Conservation (phyloP, 2,113 vertebrate genomes). For the Gracilinanus agilis region DNA sequence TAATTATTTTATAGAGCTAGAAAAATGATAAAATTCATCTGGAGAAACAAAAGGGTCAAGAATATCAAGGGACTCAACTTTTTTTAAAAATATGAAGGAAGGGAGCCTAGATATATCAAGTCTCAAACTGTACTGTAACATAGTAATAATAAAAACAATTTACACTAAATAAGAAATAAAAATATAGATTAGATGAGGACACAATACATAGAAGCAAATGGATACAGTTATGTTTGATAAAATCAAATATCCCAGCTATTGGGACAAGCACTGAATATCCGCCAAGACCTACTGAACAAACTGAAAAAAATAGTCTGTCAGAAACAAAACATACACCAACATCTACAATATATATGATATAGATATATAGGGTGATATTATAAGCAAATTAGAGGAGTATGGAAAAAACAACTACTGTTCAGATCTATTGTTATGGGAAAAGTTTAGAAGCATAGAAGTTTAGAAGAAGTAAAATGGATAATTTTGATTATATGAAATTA, state of each 20-base stretch:
- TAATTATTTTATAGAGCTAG: too few species aligned
- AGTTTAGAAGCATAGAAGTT: background rate
- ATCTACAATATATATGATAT: background rate
- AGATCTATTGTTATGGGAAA: background rate
- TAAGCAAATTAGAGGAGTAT: background rate
- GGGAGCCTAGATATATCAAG: accelerated
- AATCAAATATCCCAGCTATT: background rate
- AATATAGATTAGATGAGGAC: background rate
- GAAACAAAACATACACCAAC: background rate
- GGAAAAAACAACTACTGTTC: background rate
- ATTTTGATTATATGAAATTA: too few species aligned
- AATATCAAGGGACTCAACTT: background rate
- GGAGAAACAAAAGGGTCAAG: background rate
- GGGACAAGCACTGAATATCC: background rate
- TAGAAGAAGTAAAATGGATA: too few species aligned
- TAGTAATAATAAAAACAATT: background rate
- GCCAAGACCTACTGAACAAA: background rate
- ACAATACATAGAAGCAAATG: background rate
- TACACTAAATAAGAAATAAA: background rate
- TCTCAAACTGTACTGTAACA: background rate
- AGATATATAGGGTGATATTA: background rate
- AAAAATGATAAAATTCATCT: background rate
- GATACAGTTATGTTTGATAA: background rate
- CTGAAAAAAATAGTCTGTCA: background rate
- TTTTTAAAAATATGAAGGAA: background rate